Evolutionary conservation across 2,113 vertebrate genomes (phyloP).

Genomic region (Dinomys branickii): DNA sequence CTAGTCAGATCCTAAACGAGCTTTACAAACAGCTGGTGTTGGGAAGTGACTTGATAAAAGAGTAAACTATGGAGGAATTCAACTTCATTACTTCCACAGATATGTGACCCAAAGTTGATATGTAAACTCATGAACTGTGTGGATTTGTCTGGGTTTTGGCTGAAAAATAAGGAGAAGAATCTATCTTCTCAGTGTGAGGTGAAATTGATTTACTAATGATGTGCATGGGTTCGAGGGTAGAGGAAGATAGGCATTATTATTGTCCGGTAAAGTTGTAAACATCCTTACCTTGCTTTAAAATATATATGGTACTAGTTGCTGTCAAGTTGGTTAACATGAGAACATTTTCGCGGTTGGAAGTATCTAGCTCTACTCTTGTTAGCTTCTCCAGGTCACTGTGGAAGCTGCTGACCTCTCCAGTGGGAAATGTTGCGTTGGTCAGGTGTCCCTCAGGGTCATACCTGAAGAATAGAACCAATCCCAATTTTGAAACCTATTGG

Average conservation of each 20-base stretch:
- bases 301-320: conserved; percentile 95
- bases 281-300: conserved; percentile 93
- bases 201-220: background rate
- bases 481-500: conserved; percentile 44
- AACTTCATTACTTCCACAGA: conserved; percentile 7
- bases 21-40: conserved; percentile 42
- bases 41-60: conserved; percentile 37
- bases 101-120: background rate
- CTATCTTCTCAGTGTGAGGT: background rate
- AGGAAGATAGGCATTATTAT: background rate
- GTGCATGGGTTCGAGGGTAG: background rate
- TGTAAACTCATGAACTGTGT: conserved; percentile 22
- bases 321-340: conserved; percentile 96
- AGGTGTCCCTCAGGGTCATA: conserved; percentile 95
- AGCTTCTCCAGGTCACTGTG: conserved; percentile 95
- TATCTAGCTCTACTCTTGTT: conserved; percentile 92
- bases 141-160: conserved; percentile 17
- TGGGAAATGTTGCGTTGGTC: conserved; percentile 95
- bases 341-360: conserved; percentile 94
- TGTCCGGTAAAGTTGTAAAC: background rate
- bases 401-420: conserved; percentile 95
- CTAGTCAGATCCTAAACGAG: conserved; percentile 9
- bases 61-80: conserved; percentile 5
- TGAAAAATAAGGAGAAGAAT: conserved; percentile 22
- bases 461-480: conserved; percentile 83